phyloP scores from a whole-genome alignment of 2,113 vertebrate genomes.

The Callithrix jacchus region DNA sequence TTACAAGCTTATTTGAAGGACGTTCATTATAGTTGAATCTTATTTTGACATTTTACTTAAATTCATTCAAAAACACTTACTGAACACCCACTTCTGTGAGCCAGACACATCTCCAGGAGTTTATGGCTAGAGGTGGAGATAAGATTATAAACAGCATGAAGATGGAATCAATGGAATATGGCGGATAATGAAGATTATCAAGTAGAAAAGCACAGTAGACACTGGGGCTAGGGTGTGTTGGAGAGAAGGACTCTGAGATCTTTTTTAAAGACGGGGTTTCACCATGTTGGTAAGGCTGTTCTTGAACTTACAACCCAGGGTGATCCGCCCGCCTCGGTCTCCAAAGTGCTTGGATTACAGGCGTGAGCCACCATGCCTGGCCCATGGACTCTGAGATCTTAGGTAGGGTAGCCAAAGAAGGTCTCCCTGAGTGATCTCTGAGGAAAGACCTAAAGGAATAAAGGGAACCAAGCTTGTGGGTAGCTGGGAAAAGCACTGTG shows the following conservation, averaged over 20 bases:
- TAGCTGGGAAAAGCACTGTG: background rate
- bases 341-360: no score
- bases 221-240: accelerated
- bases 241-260: background rate
- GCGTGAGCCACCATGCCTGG: no score
- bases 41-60: background rate
- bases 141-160: background rate
- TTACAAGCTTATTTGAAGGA: background rate
- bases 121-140: background rate
- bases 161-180: accelerated
- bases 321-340: no score
- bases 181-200: accelerated
- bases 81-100: background rate
- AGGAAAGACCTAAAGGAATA: background rate
- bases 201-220: no score
- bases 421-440: background rate
- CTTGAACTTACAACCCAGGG: no score
- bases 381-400: background rate
- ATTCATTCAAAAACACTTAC: background rate
- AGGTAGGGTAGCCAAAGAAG: background rate
- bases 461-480: background rate
- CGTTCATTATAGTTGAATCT: background rate
- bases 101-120: no score
- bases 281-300: no score
- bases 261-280: no score